Conservation (phyloP, 2,113 vertebrate genomes). For the Glaucomys volans region DNA sequence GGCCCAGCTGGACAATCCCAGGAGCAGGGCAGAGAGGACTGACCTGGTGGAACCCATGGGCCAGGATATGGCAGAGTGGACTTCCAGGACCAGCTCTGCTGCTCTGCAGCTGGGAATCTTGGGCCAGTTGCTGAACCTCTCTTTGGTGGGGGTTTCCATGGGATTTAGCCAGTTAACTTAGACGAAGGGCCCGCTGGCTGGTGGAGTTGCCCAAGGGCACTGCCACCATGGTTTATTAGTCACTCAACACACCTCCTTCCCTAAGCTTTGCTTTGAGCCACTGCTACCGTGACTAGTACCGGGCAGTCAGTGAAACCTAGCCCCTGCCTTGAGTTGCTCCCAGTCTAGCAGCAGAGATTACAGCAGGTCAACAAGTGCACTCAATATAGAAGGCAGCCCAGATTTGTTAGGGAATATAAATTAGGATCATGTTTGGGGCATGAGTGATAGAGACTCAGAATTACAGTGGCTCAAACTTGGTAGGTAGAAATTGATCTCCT, state of each 20-base stretch:
- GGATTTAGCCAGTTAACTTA: neutral
- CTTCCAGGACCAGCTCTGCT: neutral
- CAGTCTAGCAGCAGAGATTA: neutral
- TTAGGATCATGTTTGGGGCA: neutral
- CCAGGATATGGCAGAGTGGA: neutral
- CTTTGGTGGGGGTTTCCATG: neutral
- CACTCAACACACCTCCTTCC: no score
- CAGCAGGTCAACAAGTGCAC: accelerated
- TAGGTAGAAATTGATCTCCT: neutral
- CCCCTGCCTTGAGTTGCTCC: neutral
- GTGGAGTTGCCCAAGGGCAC: accelerated
- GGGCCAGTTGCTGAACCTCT: neutral
- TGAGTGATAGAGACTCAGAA: neutral
- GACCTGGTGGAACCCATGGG: accelerated
- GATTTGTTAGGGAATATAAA: neutral
- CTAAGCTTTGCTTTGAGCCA: neutral
- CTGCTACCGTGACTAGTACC: neutral
- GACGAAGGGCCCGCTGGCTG: accelerated
- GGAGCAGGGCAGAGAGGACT: accelerated
- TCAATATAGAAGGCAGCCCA: neutral
- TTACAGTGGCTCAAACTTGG: neutral
- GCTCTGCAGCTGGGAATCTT: neutral
- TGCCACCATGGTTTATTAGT: accelerated
- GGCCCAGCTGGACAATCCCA: neutral
- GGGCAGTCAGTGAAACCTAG: neutral